Evolutionary conservation across 2,888 invertebrate genomes (phyloP).

Genomic region (Eurois occulta): DNA sequence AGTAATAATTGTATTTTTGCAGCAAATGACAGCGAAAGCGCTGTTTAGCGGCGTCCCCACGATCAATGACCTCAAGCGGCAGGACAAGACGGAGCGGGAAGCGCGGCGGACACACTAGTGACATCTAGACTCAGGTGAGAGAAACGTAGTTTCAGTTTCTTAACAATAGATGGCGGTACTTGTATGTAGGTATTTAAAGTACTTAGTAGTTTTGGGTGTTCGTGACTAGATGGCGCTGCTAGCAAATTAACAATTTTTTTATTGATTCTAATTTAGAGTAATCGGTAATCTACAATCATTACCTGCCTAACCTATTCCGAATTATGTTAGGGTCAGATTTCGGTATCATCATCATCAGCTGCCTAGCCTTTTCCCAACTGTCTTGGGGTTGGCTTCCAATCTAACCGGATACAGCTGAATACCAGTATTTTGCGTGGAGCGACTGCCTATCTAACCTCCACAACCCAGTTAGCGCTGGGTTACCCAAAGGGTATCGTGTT

Average conservation of each 20-base stretch:
- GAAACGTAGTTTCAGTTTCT: conserved; percentile 38
- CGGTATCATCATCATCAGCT: no score
- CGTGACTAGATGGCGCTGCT: conserved; percentile 66
- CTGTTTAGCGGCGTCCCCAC: conserved; percentile 93
- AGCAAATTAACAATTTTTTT: not conserved
- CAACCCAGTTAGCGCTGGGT: no score
- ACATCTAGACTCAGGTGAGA: conserved; percentile 77
- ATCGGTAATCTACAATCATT: not conserved
- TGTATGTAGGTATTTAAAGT: not conserved
- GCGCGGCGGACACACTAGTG: conserved; percentile 90
- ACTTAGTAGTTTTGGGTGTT: not conserved
- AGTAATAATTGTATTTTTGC: conserved; percentile 69
- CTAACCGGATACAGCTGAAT: no score
- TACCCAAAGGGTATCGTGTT: no score
- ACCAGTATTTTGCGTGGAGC: no score
- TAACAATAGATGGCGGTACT: conserved; percentile 65
- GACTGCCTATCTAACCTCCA: no score
- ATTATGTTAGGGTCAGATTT: not conserved
- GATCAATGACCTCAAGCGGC: conserved; percentile 93
- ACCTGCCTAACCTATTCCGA: not conserved
- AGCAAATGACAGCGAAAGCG: conserved; percentile 93
- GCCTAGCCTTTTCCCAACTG: no score
- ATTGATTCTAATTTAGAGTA: not conserved
- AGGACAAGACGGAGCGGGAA: conserved; percentile 92
- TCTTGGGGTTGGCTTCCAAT: no score